Base-by-base conservation (phyloP, 2,797 vertebrate genomes). In the Gastrophryne carolinensis region DNA sequence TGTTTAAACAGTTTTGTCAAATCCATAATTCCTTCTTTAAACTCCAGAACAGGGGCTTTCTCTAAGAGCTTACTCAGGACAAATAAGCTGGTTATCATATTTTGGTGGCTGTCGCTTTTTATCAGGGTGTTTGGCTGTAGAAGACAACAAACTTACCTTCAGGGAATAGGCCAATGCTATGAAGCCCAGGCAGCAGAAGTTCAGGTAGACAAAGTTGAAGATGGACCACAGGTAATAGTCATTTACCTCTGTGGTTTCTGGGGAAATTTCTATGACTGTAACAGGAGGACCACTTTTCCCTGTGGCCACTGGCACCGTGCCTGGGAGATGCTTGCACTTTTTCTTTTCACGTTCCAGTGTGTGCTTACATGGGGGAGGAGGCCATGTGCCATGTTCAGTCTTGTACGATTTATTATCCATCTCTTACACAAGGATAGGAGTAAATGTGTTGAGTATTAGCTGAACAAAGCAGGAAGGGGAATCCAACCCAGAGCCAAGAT, bases 141-240 rank as follows among this genome's bases (percentile, higher is more conserved):
- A 5, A 1, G 2, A 8, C 30, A 23, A 27, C 19, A 62, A 24
- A 84, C 90, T 88, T 83, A 91, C 91, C 83, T 91, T 92, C 79
- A 92, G 52, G 3, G 91, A 92, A 85, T 92, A 92, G 81, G 91
- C 91, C 86, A 92, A 79, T 17, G 91, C 91, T 3, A 92, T 92
- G 84, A 91, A 92, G 78, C 91, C 91, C 11, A 92, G 84, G 79
- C 91, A 92, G 88, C 91, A 92, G 87, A 92, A 92, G 84, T 92
- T 92, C 88, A 92, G 91, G 89, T 92, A 91, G 87, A 91, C 91
- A n/a, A 92, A 92, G 87, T 92, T 92, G 89, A 92, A 92, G 83
- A 92, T 92, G 84, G 91, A 92, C 91, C 91, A 92, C 75, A 92
- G 86, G 82, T 91, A 92, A 83, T 92, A 92, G 79, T 92, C 91